These are phyloP conservation scores for Melanchra persicariae DNA, from an alignment of 2,888 invertebrate species.

Conservation along the genomic window DNA sequence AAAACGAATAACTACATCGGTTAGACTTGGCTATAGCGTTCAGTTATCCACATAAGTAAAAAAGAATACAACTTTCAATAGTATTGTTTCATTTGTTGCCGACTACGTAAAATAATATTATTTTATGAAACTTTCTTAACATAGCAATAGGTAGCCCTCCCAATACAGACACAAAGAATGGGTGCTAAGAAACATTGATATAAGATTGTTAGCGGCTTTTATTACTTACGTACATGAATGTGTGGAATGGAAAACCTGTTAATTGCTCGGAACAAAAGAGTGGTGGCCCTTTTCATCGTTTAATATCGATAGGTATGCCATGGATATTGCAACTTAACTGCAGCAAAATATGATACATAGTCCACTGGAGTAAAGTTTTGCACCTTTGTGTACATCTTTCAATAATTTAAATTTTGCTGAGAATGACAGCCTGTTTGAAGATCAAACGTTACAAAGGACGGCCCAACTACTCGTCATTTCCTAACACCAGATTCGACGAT, in stretches of 20 bases:
- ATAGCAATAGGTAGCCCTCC: not conserved
- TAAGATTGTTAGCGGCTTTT: constrained; percentile 7
- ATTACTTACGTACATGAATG: not conserved
- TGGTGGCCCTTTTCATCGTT: not conserved
- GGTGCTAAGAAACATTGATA: constrained; percentile 5
- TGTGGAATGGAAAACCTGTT: constrained; percentile 11
- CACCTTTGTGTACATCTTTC: not conserved
- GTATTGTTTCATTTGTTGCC: not conserved
- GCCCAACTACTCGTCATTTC: not conserved
- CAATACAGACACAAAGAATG: not conserved
- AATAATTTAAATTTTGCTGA: not conserved
- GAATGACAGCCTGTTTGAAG: not conserved
- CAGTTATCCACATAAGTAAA: too few relatives aligned
- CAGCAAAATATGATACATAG: not conserved
- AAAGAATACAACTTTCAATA: too few relatives aligned
- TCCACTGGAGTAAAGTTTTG: not conserved
- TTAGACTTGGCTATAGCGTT: too few relatives aligned
- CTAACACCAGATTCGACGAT: not conserved
- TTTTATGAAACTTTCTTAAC: not conserved
- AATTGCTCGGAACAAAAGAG: constrained; percentile 24
- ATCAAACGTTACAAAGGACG: not conserved
- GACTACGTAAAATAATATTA: not conserved
- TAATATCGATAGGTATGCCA: not conserved
- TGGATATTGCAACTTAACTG: not conserved
- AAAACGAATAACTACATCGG: too few relatives aligned